Conservation (phyloP, 2,113 vertebrate species). For the Carassius auratus region DNA sequence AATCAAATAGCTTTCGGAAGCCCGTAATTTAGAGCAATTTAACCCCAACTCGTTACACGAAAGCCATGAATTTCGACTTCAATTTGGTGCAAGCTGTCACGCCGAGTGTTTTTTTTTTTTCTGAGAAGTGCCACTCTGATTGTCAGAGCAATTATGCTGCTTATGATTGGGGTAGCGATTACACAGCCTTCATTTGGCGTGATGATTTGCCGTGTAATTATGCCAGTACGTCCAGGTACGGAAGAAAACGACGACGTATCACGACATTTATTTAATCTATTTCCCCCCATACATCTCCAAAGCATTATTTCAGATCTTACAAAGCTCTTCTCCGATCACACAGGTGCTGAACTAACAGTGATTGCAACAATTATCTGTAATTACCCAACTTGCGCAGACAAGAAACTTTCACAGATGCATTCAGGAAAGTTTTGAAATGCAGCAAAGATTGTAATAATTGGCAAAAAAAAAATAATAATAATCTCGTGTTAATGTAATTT, state of each 20-base stretch:
- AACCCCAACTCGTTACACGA: conserved; percentile 53
- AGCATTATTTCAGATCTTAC: neutral
- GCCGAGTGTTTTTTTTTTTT: conserved; percentile 30
- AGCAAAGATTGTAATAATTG: conserved; percentile 60
- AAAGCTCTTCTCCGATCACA: conserved; percentile 37
- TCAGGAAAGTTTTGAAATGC: conserved; percentile 58
- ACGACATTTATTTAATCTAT: conserved; percentile 23
- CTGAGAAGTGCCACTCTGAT: conserved; percentile 49
- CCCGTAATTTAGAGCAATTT: conserved; percentile 66
- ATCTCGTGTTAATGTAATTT: neutral
- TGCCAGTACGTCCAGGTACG: conserved; percentile 18
- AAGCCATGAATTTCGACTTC: conserved; percentile 9
- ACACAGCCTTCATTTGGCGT: conserved; percentile 23
- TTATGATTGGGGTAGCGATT: conserved; percentile 55
- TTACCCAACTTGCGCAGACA: conserved; percentile 60
- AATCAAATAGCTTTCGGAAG: conserved; percentile 62
- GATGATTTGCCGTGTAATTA: conserved; percentile 46
- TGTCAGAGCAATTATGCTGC: conserved; percentile 56
- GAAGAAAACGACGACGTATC: neutral
- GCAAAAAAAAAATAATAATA: conserved; percentile 28
- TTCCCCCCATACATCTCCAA: neutral
- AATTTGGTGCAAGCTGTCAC: conserved; percentile 40
- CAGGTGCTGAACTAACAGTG: conserved; percentile 70
- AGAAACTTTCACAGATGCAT: conserved; percentile 64
- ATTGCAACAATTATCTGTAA: conserved; percentile 74